Evolutionary conservation across 2,888 invertebrate genomes (phyloP).

Genomic region (Liopterus haemorrhoidalis): DNA sequence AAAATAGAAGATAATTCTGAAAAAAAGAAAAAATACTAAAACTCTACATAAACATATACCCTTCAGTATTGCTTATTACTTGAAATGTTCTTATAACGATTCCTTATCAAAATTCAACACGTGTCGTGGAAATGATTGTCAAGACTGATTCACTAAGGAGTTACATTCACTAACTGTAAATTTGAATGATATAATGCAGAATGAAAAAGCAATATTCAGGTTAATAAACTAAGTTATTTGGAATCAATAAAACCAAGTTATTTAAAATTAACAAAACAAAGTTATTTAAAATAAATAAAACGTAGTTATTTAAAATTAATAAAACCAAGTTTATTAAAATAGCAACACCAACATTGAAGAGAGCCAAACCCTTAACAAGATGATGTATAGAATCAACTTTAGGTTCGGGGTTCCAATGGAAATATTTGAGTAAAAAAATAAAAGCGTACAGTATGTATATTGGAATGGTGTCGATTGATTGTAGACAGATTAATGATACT

Average conservation of each 20-base stretch:
- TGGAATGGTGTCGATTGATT: too few relatives aligned
- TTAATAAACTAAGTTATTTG: neutral
- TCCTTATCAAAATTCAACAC: constrained; percentile 24
- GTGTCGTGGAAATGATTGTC: constrained; percentile 27
- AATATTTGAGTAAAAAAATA: too few relatives aligned
- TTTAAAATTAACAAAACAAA: constrained; percentile 3
- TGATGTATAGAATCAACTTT: constrained; percentile 26
- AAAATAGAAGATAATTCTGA: too few relatives aligned
- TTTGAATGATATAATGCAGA: too few relatives aligned
- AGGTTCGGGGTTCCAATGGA: too few relatives aligned
- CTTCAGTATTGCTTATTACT: constrained; percentile 31
- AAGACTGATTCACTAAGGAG: constrained; percentile 25
- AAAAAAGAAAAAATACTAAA: too few relatives aligned
- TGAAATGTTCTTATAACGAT: constrained; percentile 31
- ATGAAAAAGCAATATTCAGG: too few relatives aligned
- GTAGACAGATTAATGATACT: too few relatives aligned
- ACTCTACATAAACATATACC: too few relatives aligned
- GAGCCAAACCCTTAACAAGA: constrained; percentile 30
- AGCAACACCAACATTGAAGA: constrained; percentile 29
- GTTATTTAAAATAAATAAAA: too few relatives aligned
- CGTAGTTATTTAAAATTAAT: constrained; percentile 19
- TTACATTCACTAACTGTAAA: neutral
- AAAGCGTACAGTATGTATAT: too few relatives aligned
- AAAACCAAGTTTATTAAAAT: constrained; percentile 5
- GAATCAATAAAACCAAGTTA: neutral